A percentile compares a stretch with the other conserved stretches of the same genome.
Conservation (phyloP, 2,888 invertebrate species). For the Cephus nigrinus region DNA sequence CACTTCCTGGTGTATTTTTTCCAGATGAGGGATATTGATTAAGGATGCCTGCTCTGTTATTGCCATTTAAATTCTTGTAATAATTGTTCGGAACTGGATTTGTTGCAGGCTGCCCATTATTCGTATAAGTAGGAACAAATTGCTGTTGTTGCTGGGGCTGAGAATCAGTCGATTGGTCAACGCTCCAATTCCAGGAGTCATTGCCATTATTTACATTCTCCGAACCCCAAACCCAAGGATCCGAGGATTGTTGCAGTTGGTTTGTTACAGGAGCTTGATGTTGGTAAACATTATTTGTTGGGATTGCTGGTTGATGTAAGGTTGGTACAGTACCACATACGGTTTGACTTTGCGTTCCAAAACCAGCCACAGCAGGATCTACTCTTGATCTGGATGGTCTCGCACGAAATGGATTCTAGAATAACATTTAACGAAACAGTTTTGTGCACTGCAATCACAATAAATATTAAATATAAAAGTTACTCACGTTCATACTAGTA, state of each 20-base stretch:
- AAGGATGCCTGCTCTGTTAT: conserved; percentile 40
- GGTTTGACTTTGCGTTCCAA: conserved; percentile 56
- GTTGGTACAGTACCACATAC: conserved; percentile 45
- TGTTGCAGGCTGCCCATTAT: conserved; percentile 43
- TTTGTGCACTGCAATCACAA: background rate
- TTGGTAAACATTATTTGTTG: conserved; percentile 37
- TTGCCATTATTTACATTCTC: conserved; percentile 53
- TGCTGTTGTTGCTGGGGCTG: conserved; percentile 24
- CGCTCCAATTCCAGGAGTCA: conserved; percentile 63
- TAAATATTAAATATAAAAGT: conserved; percentile 3
- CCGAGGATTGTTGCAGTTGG: conserved; percentile 42
- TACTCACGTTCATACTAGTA: conserved; percentile 54
- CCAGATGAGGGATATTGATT: conserved; percentile 39
- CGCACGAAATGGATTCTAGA: conserved; percentile 61
- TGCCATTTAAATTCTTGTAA: conserved; percentile 58
- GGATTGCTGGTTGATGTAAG: conserved; percentile 31
- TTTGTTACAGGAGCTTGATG: conserved; percentile 33
- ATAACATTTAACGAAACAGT: conserved; percentile 8
- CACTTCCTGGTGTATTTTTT: conserved; percentile 31
- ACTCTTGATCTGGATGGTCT: conserved; percentile 51
- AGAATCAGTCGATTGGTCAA: conserved; percentile 55
- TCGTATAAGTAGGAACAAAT: conserved; percentile 41
- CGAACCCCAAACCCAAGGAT: conserved; percentile 57
- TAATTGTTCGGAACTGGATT: conserved; percentile 51
- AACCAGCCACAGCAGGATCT: conserved; percentile 45